phyloP scores from a whole-genome alignment of 2,797 vertebrate species.

The Alca torda region DNA sequence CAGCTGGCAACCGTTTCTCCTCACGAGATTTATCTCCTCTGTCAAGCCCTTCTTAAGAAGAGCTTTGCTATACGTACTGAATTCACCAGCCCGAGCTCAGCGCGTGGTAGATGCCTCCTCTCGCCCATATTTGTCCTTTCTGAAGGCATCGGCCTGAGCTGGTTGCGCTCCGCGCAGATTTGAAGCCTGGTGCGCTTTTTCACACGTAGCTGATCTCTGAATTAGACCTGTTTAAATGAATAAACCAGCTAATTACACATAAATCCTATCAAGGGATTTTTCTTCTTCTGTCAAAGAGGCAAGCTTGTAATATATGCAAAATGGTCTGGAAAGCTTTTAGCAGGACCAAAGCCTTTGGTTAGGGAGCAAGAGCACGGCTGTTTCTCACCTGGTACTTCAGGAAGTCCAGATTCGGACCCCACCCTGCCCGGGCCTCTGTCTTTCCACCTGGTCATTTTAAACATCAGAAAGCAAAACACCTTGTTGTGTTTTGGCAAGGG shows the following conservation, averaged over 20 bases:
- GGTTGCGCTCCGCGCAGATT: neutral
- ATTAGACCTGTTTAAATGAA: constrained; percentile 54
- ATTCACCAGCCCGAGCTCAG: neutral
- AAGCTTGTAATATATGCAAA: neutral
- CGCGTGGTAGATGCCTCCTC: neutral
- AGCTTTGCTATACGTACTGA: constrained; percentile 25
- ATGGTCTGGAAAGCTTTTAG: neutral
- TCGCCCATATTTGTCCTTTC: neutral
- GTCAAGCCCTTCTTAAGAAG: neutral
- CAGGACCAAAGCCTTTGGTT: neutral
- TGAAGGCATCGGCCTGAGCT: neutral
- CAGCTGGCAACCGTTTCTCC: neutral
- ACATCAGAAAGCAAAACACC: neutral
- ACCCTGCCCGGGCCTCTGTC: neutral
- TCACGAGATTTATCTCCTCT: neutral
- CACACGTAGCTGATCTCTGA: constrained; percentile 58
- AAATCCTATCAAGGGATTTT: constrained; percentile 62
- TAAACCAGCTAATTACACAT: constrained; percentile 59
- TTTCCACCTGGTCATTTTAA: neutral
- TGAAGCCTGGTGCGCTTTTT: constrained; percentile 42
- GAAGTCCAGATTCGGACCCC: neutral
- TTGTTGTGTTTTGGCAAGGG: neutral
- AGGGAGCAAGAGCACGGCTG: neutral
- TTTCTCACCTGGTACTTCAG: neutral
- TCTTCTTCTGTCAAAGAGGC: neutral